Conservation (phyloP, 1,140 invertebrate species). For the Drosophila equinoxialis region DNA sequence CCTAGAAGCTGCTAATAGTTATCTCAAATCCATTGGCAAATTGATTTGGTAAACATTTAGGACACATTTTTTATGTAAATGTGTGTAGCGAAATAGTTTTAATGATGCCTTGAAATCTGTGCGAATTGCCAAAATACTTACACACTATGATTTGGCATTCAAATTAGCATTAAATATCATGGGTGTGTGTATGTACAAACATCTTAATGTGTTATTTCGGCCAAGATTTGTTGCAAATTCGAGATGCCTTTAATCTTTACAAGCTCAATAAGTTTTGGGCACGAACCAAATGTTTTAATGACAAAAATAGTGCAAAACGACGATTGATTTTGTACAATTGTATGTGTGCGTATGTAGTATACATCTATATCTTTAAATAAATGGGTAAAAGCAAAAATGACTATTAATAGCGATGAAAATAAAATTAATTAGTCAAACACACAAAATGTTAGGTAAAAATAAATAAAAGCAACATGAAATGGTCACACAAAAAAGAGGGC, state of each 20-base stretch:
- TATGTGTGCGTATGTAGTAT: not conserved
- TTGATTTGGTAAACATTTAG: conserved; percentile 7
- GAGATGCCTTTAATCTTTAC: conserved; percentile 46
- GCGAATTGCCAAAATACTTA: conserved; percentile 34
- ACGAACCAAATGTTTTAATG: conserved; percentile 39
- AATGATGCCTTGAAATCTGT: conserved; percentile 37
- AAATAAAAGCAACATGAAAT: conserved; percentile 27
- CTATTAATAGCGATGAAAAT: conserved; percentile 6
- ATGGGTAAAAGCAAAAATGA: conserved; percentile 19
- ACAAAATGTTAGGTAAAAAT: conserved; percentile 29
- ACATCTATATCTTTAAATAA: conserved; percentile 17
- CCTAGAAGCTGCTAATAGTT: too few relatives aligned
- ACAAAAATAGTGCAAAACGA: conserved; percentile 35
- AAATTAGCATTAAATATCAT: conserved; percentile 44
- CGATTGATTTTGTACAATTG: conserved; percentile 1
- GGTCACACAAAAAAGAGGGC: conserved; percentile 35
- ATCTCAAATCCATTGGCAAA: not conserved
- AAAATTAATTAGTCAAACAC: conserved; percentile 23
- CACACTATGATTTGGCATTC: conserved; percentile 28
- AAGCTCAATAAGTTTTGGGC: conserved; percentile 45
- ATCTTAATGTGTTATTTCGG: conserved; percentile 27
- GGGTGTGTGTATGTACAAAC: conserved; percentile 6
- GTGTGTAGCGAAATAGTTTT: conserved; percentile 32
- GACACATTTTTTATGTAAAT: conserved; percentile 20
- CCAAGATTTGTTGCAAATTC: conserved; percentile 27